A percentile compares a stretch with the other conserved stretches of the same genome.
These are phyloP conservation scores for Linurgus olivaceus DNA, from an alignment of 2,797 vertebrate genomes.

Conservation along the genomic window DNA sequence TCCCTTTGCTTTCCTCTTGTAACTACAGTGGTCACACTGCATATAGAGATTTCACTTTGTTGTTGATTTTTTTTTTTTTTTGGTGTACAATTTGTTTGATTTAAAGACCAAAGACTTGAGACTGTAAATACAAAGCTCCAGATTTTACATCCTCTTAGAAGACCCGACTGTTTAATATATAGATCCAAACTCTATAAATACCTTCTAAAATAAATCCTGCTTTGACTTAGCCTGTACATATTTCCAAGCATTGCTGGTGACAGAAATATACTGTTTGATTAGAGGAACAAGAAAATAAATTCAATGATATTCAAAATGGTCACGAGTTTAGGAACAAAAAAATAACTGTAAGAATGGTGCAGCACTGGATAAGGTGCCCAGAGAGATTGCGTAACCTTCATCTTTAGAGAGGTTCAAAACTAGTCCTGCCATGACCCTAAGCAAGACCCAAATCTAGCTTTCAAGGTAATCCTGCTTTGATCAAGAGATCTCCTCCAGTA, in stretches of 20 bases:
- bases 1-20: not conserved
- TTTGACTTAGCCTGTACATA: not conserved
- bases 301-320: not conserved
- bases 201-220: not conserved
- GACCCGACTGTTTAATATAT: not conserved
- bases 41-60: not conserved
- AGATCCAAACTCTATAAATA: not conserved
- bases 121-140: not conserved
- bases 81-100: not conserved
- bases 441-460: not conserved
- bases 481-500: not conserved
- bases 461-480: not conserved
- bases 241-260: not conserved
- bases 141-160: not conserved
- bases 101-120: not conserved
- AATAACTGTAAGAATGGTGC: not conserved
- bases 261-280: not conserved
- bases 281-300: not conserved
- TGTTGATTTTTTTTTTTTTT: not conserved
- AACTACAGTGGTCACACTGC: not conserved
- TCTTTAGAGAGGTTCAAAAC: not conserved
- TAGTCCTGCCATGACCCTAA: not conserved
- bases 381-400: not conserved
- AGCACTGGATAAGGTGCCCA: not conserved
- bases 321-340: not conserved